Percentiles rank a stretch among this genome's conserved stretches.
Conservation (phyloP, 2,113 vertebrate genomes). For the Mesoclemmys tuberculata region DNA sequence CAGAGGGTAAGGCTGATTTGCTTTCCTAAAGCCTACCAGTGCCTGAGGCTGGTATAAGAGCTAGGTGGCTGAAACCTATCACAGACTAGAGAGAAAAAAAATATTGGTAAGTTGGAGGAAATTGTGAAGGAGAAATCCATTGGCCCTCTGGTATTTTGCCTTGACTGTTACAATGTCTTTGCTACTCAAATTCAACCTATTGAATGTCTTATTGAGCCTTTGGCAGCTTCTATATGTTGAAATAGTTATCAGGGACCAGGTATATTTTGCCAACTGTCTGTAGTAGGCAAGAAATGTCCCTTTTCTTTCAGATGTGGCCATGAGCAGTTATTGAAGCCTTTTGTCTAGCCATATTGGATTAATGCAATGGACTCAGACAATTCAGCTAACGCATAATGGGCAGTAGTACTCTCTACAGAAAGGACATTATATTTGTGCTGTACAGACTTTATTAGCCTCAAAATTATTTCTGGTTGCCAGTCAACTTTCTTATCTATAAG, state of each 20-base stretch:
- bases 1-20: background rate
- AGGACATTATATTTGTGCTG: background rate
- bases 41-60: background rate
- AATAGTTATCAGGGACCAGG: background rate
- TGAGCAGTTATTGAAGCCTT: background rate
- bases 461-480: background rate
- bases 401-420: background rate
- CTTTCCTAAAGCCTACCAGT: background rate
- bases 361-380: background rate
- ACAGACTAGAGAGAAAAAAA: background rate
- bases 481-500: background rate
- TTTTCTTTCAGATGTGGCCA: background rate
- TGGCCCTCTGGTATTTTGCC: background rate
- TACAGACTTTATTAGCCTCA: background rate
- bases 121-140: background rate
- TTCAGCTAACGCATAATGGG: background rate
- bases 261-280: background rate
- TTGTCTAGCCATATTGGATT: background rate
- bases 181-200: background rate
- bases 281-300: background rate
- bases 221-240: background rate
- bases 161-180: background rate
- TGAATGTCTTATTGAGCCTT: background rate
- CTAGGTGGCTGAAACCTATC: background rate
- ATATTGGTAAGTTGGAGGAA: background rate